A percentile compares a stretch with the other conserved stretches of the same genome.
phyloP scores from a whole-genome alignment of 2,797 vertebrate genomes.

The Capromys pilorides region DNA sequence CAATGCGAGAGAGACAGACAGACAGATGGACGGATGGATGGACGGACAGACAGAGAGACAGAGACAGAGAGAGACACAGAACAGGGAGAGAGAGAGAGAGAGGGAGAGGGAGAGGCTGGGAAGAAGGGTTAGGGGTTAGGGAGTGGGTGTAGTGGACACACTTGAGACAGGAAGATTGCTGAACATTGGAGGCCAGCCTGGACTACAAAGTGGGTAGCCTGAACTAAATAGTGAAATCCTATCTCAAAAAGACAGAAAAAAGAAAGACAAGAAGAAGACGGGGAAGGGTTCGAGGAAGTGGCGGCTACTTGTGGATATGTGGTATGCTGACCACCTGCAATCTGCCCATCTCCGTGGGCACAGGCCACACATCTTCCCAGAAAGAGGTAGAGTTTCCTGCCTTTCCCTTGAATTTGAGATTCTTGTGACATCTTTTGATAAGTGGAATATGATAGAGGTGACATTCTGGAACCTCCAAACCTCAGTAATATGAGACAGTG shows the following conservation, averaged over 20 bases:
- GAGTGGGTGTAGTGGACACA: too few relatives aligned
- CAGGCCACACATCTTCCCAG: neutral
- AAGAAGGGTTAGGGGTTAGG: too few relatives aligned
- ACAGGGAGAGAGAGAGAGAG: neutral
- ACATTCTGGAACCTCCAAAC: neutral
- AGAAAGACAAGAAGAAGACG: neutral
- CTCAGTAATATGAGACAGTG: neutral
- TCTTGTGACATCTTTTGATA: neutral
- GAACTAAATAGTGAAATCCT: too few relatives aligned
- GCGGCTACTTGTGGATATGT: neutral
- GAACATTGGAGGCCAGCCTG: too few relatives aligned
- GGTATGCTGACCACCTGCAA: neutral
- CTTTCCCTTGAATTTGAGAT: neutral
- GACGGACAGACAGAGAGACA: too few relatives aligned
- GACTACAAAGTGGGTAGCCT: too few relatives aligned
- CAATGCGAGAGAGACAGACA: too few relatives aligned
- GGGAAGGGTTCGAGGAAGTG: too few relatives aligned
- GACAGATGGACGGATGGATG: too few relatives aligned
- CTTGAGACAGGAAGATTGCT: too few relatives aligned
- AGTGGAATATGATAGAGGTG: neutral
- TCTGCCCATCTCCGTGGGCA: neutral
- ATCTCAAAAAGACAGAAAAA: neutral
- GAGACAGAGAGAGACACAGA: too few relatives aligned
- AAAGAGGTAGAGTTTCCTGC: neutral
- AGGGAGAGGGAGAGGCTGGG: neutral